Evolutionary conservation across 2,797 vertebrate species (phyloP).

Genomic region (Brachyrhaphis roseni): DNA sequence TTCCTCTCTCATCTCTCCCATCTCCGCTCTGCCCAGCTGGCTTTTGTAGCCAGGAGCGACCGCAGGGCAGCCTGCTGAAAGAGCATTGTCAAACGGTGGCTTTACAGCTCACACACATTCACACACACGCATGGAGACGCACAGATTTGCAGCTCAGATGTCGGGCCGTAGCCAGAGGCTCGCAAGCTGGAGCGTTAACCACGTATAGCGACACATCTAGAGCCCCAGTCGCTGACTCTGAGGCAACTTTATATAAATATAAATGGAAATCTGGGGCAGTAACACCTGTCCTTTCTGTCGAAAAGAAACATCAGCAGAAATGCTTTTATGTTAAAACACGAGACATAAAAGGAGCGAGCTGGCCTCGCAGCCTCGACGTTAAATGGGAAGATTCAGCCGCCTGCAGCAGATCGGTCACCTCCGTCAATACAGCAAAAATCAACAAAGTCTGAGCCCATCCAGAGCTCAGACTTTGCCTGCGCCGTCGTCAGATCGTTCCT

Average conservation of each 20-base stretch:
- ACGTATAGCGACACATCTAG: constrained; percentile 72
- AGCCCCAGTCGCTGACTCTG: constrained; percentile 71
- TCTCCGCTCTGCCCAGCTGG: constrained; percentile 80
- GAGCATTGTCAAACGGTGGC: constrained; percentile 82
- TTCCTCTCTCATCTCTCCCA: constrained; percentile 50
- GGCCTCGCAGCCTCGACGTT: constrained; percentile 52
- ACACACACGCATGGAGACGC: constrained; percentile 50
- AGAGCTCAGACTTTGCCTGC: constrained; percentile 15
- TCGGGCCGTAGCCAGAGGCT: constrained; percentile 77
- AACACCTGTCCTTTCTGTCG: constrained; percentile 66
- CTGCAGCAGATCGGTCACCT: constrained; percentile 53
- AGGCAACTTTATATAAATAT: constrained; percentile 69
- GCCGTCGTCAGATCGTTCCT: constrained; percentile 3
- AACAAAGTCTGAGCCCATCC: constrained; percentile 14
- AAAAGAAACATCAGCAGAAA: constrained; percentile 59
- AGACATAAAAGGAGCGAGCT: constrained; percentile 44
- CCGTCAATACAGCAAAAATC: constrained; percentile 37
- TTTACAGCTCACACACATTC: constrained; percentile 70
- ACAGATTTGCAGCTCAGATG: constrained; percentile 79
- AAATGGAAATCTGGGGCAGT: constrained; percentile 47
- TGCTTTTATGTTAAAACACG: constrained; percentile 50
- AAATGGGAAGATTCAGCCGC: constrained; percentile 47
- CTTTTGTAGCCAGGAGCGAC: constrained; percentile 78
- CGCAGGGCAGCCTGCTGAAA: constrained; percentile 81
- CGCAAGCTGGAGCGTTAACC: constrained; percentile 80